Conservation (phyloP, 1,140 invertebrate genomes). For the Dendroctonus valens region DNA sequence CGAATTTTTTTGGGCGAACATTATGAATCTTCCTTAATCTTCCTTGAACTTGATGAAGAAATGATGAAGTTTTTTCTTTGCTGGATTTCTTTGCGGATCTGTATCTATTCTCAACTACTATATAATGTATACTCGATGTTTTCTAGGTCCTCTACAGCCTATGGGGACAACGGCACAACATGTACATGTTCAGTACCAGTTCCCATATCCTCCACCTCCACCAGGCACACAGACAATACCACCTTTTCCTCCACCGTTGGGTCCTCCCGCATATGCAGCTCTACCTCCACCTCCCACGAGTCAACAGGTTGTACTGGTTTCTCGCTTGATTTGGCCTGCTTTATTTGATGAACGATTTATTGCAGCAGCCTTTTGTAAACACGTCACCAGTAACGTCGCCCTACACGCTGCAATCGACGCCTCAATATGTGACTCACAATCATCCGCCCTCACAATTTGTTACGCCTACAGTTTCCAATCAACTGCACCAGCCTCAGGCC, state of each 20-base stretch:
- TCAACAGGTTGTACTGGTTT: slow-evolving; percentile 5
- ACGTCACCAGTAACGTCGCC: slow-evolving; percentile 25
- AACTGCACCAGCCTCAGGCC: slow-evolving; percentile 21
- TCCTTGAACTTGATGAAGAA: too few species aligned
- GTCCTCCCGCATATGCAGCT: slow-evolving; percentile 32
- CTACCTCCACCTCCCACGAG: slow-evolving; percentile 42
- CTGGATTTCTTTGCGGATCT: too few species aligned
- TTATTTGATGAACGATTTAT: not conserved
- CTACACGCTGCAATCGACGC: slow-evolving; percentile 25
- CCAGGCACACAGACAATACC: slow-evolving; percentile 34
- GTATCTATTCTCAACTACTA: too few species aligned
- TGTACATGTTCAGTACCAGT: slow-evolving; percentile 57
- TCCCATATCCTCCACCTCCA: slow-evolving; percentile 48
- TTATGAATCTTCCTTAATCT: too few species aligned
- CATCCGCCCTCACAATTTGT: slow-evolving; percentile 35
- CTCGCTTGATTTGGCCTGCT: too few species aligned
- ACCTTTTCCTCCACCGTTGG: slow-evolving; percentile 32
- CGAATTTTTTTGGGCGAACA: too few species aligned
- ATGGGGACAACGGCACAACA: slow-evolving; percentile 57
- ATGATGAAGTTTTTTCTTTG: too few species aligned
- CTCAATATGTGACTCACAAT: slow-evolving; percentile 38
- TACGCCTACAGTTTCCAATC: slow-evolving; percentile 16
- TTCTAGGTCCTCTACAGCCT: slow-evolving; percentile 53
- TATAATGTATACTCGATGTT: not conserved
- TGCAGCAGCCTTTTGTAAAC: slow-evolving; percentile 16